phyloP scores from a whole-genome alignment of 2,888 invertebrate species.

The Oxytorus armatus region DNA sequence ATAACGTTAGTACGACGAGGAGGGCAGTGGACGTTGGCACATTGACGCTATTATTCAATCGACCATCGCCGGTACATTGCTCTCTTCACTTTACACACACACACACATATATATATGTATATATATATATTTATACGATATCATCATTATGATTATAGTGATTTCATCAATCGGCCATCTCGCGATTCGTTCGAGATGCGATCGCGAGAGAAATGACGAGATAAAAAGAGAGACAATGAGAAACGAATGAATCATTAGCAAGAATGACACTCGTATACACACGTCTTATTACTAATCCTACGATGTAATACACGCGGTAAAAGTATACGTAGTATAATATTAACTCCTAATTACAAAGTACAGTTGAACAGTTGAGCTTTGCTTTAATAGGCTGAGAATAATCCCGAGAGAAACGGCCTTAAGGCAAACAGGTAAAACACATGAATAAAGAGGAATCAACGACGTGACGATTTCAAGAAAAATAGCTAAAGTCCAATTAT shows the following conservation, averaged over 20 bases:
- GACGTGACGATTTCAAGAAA: too few species aligned
- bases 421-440: conserved; percentile 2
- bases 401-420: not conserved
- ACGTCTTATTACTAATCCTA: conserved; percentile 1
- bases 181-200: conserved; percentile 53
- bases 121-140: not conserved
- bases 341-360: conserved; percentile 39
- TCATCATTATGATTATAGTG: conserved; percentile 49
- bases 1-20: conserved; percentile 46
- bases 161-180: conserved; percentile 63
- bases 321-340: not conserved
- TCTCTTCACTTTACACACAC: conserved; percentile 35
- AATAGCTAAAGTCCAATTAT: too few species aligned
- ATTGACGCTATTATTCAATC: conserved; percentile 71
- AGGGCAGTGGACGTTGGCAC: conserved; percentile 68
- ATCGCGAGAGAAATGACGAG: conserved; percentile 1
- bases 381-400: conserved; percentile 32
- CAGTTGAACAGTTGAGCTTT: conserved; percentile 29
- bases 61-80: conserved; percentile 63
- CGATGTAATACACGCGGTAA: not conserved
- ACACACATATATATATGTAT: not conserved
- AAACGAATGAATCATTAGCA: conserved; percentile 67
- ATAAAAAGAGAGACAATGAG: not conserved
- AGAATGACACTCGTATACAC: conserved; percentile 36
- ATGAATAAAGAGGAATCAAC: not conserved